Base-by-base conservation (phyloP, 2,888 invertebrate species). In the Crematogaster levior region DNA sequence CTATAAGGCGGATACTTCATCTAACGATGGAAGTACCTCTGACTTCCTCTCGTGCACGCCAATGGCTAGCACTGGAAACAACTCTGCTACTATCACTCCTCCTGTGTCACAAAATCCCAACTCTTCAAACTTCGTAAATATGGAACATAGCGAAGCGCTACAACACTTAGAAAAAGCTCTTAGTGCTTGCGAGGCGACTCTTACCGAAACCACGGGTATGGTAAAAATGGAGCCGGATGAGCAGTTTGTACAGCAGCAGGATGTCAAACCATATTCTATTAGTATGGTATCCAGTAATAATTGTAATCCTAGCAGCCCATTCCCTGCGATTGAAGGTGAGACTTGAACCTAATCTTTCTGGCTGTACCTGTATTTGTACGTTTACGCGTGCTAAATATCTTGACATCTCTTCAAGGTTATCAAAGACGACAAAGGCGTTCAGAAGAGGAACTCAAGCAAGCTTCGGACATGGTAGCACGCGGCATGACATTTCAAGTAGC, bases 401-500 rank as follows among this genome's bases (percentile, higher is more conserved):
- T n/a, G 12, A 21, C 24, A 12, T 21, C 6, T 18, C 9, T 48
- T 80, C 4, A 85, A 94, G 94, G 94, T 66, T 94, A 94, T 88
- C 94, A 94, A 88, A 93, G 93, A 93, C 93, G 94, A 86, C 94
- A 94, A 82, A 95, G 97, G 0, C 96, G 97, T 89, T 97, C 97
- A 43, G 97, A 97, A 93, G 97, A 96, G 65, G 96, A 97, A 90
- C 93, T 97, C 72, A 96, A 97, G n/a, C 96, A 97, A 92, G 98
- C 98, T 0, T 98, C 98, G 3, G 97, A 97, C 93, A 97, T 97
- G 94, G 97, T 98, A 85, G 97, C 97, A n/a, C 96, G 97, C 79
- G 98, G 98, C 0, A 97, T 97, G 95, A 98, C 98, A 91, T 98
- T 98, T 95, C 98, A 98, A 95, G 97, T 97, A 1, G 98, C 98